Conservation (phyloP, 2,797 vertebrate genomes). For the Hephaestus fuliginosus region DNA sequence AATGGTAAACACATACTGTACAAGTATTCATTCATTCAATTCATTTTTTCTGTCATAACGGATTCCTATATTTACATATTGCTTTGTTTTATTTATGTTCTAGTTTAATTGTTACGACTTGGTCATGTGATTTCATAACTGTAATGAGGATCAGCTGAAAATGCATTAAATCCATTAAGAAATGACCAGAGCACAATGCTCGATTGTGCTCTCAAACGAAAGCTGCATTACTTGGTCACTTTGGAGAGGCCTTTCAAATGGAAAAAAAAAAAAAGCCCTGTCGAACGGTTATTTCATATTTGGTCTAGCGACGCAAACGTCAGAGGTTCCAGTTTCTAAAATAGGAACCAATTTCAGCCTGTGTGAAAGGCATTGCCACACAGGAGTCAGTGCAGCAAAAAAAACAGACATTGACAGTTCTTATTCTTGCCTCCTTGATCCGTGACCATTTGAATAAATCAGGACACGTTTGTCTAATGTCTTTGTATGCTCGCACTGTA, state of each 20-base stretch:
- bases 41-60: too few relatives aligned
- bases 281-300: neutral
- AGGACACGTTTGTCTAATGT: conserved; percentile 41
- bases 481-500: conserved; percentile 23
- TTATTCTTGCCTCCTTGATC: conserved; percentile 10
- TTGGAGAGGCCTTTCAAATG: neutral
- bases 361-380: neutral
- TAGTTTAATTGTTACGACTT: too few relatives aligned
- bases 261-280: neutral
- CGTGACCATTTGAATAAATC: conserved; percentile 53
- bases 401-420: neutral
- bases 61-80: neutral
- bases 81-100: neutral
- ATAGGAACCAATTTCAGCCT: neutral
- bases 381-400: conserved; percentile 7
- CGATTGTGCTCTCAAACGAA: neutral
- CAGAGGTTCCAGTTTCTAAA: neutral
- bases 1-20: too few relatives aligned
- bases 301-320: neutral
- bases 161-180: neutral
- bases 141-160: neutral
- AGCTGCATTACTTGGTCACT: neutral
- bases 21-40: too few relatives aligned
- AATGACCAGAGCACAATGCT: neutral
- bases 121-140: neutral